phyloP scores from a whole-genome alignment of 2,888 invertebrate genomes.

The Lasioglossum morio region DNA sequence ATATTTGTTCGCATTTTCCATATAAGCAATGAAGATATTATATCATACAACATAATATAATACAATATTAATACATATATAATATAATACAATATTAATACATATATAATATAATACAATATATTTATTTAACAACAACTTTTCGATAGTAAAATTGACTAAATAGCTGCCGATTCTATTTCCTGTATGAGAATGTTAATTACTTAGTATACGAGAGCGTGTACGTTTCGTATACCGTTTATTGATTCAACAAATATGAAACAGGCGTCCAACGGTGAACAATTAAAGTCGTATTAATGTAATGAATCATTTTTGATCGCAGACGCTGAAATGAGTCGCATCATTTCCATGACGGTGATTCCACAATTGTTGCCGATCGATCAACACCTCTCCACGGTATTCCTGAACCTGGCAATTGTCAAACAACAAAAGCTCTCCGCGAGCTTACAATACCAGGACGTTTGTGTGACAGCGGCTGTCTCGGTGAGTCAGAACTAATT shows the following conservation, averaged over 20 bases:
- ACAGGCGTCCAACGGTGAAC: not conserved
- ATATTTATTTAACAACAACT: not conserved
- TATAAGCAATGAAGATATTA: too few relatives aligned
- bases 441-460: not conserved
- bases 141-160: not conserved
- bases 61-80: too few relatives aligned
- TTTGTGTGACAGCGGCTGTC: not conserved
- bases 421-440: not conserved
- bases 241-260: not conserved
- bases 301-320: constrained; percentile 6
- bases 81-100: too few relatives aligned
- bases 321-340: constrained; percentile 14
- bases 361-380: constrained; percentile 11
- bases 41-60: too few relatives aligned
- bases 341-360: not conserved
- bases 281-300: constrained; percentile 6
- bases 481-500: constrained; percentile 40
- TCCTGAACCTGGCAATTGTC: not conserved
- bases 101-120: too few relatives aligned
- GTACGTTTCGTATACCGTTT: not conserved
- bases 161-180: not conserved
- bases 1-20: too few relatives aligned
- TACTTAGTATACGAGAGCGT: not conserved
- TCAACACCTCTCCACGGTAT: not conserved
- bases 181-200: not conserved